These are phyloP conservation scores for Semotilus atromaculatus DNA, from an alignment of 2,797 vertebrate genomes.

Conservation along the genomic window DNA sequence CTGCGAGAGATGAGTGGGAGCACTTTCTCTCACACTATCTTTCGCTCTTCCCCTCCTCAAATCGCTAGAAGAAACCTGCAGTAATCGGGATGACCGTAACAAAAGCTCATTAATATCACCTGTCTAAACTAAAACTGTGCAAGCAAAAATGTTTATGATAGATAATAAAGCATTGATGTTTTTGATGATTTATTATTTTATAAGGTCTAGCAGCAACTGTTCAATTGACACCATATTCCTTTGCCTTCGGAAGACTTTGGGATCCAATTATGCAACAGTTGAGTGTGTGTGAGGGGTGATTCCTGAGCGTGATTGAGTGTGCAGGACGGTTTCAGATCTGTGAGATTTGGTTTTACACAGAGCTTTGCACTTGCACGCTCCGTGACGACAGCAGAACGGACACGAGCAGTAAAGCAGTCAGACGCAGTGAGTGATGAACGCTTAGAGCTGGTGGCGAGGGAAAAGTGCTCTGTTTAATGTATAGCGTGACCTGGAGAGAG, in stretches of 20 bases:
- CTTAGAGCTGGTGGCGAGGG: slow-evolving; percentile 55
- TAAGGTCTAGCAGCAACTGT: neutral
- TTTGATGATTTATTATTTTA: neutral
- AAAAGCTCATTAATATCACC: slow-evolving; percentile 81
- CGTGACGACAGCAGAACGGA: slow-evolving; percentile 50
- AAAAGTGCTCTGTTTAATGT: slow-evolving; percentile 73
- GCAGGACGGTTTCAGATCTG: neutral
- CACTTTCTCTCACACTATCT: slow-evolving; percentile 64
- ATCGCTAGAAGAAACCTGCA: slow-evolving; percentile 63
- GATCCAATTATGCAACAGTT: slow-evolving; percentile 5
- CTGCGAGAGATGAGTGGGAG: slow-evolving; percentile 78
- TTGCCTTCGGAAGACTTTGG: neutral
- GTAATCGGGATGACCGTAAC: slow-evolving; percentile 77
- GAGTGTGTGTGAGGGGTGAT: slow-evolving; percentile 5
- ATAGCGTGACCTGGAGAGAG: slow-evolving; percentile 68
- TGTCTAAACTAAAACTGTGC: slow-evolving; percentile 59
- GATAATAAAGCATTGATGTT: slow-evolving; percentile 29
- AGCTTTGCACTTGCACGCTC: slow-evolving; percentile 45
- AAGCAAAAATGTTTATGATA: slow-evolving; percentile 64
- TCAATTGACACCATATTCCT: neutral
- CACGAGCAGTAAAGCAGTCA: slow-evolving; percentile 61
- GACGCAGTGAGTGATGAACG: slow-evolving; percentile 68
- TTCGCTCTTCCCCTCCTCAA: slow-evolving; percentile 54
- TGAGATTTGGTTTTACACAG: slow-evolving; percentile 38
- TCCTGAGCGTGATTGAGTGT: neutral